phyloP scores from a whole-genome alignment of 2,797 vertebrate genomes.

The Hoplostethus atlanticus region DNA sequence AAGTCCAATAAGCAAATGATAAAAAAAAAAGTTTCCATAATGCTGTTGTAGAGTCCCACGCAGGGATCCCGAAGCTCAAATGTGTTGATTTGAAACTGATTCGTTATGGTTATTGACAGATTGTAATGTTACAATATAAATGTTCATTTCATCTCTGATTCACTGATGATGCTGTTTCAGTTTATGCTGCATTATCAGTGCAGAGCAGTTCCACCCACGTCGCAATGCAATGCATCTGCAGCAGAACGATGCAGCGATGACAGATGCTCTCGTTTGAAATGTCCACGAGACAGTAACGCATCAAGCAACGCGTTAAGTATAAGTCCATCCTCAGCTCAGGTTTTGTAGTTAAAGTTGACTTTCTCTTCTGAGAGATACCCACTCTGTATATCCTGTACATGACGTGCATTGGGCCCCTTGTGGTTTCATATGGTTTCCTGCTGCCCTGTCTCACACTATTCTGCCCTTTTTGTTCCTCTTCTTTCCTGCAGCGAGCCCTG shows the following conservation, averaged over 20 bases:
- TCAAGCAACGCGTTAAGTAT: no score
- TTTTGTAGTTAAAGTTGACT: not conserved
- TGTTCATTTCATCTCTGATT: not conserved
- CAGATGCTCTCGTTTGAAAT: not conserved
- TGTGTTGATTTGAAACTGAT: not conserved
- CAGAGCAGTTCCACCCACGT: no score
- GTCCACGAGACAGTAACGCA: no score
- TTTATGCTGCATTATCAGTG: no score
- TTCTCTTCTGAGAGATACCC: conserved; percentile 8
- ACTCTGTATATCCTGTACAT: conserved; percentile 41
- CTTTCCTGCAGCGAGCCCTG: conserved; percentile 23
- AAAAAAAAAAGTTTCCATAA: not conserved
- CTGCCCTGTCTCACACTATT: conserved; percentile 10
- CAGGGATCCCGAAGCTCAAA: not conserved
- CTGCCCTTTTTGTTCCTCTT: conserved; percentile 7
- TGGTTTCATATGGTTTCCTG: conserved; percentile 34
- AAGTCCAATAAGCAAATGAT: no score
- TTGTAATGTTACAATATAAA: no score
- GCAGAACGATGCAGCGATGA: not conserved
- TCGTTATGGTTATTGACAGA: not conserved
- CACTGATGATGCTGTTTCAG: no score
- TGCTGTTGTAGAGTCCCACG: no score
- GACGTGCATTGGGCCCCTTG: conserved; percentile 1
- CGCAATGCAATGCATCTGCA: no score
- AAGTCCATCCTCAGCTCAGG: not conserved